A percentile compares a stretch with the other conserved stretches of the same genome.
Evolutionary conservation across 2,888 invertebrate species (phyloP).

Genomic region (Adelognathus sp.): DNA sequence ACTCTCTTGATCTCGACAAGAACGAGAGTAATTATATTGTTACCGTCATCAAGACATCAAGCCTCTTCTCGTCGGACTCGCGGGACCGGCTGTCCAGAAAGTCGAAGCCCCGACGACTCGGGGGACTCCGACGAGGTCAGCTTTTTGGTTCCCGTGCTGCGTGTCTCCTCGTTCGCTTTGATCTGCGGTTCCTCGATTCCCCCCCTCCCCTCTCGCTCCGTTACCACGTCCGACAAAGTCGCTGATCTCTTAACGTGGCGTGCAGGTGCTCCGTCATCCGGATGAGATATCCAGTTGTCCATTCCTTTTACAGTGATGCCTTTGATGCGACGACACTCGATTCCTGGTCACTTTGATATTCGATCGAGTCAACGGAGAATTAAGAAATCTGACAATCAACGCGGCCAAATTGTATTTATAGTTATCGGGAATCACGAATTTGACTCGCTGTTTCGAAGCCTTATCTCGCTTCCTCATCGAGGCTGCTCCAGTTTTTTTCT

Average conservation of each 20-base stretch:
- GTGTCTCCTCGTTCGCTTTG: too few species aligned
- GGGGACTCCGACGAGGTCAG: constrained; percentile 40
- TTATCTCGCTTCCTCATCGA: too few species aligned
- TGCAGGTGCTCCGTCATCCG: constrained; percentile 40
- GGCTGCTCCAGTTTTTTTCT: too few species aligned
- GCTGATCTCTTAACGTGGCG: constrained; percentile 20
- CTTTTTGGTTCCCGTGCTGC: constrained; percentile 38
- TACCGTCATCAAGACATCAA: constrained; percentile 66
- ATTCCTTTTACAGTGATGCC: constrained; percentile 22
- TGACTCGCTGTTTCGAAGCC: too few species aligned
- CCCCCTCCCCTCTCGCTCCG: constrained; percentile 45
- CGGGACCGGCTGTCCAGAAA: constrained; percentile 38
- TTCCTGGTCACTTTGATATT: constrained; percentile 12
- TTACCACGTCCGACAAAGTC: neutral
- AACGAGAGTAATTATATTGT: constrained; percentile 66
- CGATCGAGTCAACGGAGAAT: neutral
- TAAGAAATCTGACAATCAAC: neutral
- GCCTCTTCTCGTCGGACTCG: constrained; percentile 44
- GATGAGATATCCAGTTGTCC: constrained; percentile 11
- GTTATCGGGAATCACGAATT: too few species aligned
- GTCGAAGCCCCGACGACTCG: constrained; percentile 37
- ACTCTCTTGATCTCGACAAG: constrained; percentile 33
- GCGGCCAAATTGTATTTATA: too few species aligned
- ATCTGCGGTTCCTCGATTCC: constrained; percentile 4
- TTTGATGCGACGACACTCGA: constrained; percentile 6